Conservation (phyloP, 2,113 vertebrate species). For the Solea senegalensis region DNA sequence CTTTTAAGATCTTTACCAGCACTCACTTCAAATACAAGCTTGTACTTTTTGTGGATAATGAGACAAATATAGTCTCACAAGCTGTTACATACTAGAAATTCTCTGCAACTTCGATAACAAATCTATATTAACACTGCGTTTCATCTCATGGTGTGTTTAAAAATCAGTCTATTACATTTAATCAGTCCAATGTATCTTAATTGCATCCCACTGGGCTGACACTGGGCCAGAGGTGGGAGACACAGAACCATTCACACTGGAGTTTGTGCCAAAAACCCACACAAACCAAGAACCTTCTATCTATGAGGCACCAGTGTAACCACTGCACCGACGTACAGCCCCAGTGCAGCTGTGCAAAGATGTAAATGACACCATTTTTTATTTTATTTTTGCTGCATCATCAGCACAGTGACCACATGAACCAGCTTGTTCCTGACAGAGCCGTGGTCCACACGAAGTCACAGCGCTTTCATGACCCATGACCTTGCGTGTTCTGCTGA, state of each 20-base stretch:
- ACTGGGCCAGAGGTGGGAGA: no score
- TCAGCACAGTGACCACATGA: constrained; percentile 9
- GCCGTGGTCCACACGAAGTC: constrained; percentile 27
- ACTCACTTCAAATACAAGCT: not conserved
- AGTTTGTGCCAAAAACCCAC: no score
- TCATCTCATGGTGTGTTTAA: not conserved
- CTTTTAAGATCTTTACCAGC: not conserved
- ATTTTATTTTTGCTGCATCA: not conserved
- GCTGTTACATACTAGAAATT: not conserved
- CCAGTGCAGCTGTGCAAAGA: not conserved
- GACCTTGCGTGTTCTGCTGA: constrained; percentile 52
- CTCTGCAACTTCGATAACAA: not conserved
- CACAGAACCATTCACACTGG: no score
- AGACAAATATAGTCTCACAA: not conserved
- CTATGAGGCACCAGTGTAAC: no score
- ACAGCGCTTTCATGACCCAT: constrained; percentile 39
- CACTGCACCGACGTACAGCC: not conserved
- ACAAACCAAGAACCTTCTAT: no score
- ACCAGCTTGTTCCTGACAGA: constrained; percentile 26
- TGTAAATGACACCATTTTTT: not conserved
- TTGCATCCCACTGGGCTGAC: no score
- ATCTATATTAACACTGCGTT: not conserved
- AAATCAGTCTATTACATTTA: not conserved
- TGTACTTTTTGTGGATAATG: not conserved
- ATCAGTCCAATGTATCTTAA: not conserved